Base-by-base conservation (phyloP, 2,888 invertebrate genomes). In the Eucera pruinosa region DNA sequence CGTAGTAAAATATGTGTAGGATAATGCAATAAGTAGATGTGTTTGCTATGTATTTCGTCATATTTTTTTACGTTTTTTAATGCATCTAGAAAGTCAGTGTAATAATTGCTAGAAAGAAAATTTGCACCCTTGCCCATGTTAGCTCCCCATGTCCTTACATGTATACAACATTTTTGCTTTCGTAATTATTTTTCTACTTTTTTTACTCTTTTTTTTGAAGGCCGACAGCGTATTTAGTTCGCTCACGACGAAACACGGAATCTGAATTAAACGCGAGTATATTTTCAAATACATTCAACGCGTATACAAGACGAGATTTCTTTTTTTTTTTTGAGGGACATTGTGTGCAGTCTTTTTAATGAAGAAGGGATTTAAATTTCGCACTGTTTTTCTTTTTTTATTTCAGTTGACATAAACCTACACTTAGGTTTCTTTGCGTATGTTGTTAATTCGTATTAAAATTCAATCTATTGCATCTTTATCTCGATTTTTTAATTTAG, bases 221-320 rank as follows among this genome's bases (percentile, higher is more conserved):
- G 23, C 18, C 13, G 27, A 11, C 50, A n/a, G 15, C 48, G 33
- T n/a, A 23, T 62, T 62, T 62, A 62, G 43, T 52, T 45, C 15
- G 30, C 25, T 18, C 25, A 43, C 11, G 50, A 23, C 50, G 61
- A 61, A 33, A 39, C 66, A 23, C 45, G 45, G 54, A 23, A 55
- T 45, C n/a, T 57, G 25, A 48, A 48, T 48, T 62, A 15, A 50
- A 36, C 55, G 45, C 13, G 58, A 66, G 57, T 41, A 41, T 57
- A 39, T 39, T 60, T 43, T 45, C 13, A 30, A 45, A 27, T 43
- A 27, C 11, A 60, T 58, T 41, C n/a, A 27, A 23, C 39, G 15
- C 23, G 41, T 25, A 27, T 41, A 2, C 54, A 23, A 6, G 11
- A 27, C 2, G 27, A 15, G 13, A 43, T 18, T 18, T 41, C 23